Percentiles rank a stretch among this genome's conserved stretches.
Conservation (phyloP, 35 echinoderm and acorn worm species). For the Heliocidaris erythrogramma region DNA sequence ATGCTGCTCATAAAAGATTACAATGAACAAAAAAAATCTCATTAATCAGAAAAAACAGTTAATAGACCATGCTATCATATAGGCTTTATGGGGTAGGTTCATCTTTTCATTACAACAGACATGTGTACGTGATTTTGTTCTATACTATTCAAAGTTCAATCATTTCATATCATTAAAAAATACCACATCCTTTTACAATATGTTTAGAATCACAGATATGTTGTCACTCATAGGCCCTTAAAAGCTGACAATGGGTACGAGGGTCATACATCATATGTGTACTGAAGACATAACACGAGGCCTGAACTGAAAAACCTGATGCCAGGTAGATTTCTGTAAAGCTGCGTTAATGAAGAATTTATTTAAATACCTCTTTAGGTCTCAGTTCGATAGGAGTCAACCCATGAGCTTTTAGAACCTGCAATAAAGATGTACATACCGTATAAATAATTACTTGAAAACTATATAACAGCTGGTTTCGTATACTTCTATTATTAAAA, state of each 20-base stretch:
- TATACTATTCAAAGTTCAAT: neutral
- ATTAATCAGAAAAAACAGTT: too few species aligned
- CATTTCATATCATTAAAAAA: neutral
- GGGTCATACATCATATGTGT: neutral
- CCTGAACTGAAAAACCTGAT: neutral
- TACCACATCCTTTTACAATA: neutral
- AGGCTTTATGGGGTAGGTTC: too few species aligned
- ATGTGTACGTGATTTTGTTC: too few species aligned
- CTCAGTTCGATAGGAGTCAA: slow-evolving; percentile 73
- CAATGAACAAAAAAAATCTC: too few species aligned
- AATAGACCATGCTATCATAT: too few species aligned
- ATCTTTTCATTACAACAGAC: too few species aligned
- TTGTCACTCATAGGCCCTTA: neutral
- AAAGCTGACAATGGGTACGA: neutral
- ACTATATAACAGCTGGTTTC: neutral
- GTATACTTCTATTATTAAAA: too few species aligned
- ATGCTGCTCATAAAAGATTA: too few species aligned
- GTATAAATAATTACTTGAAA: neutral
- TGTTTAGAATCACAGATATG: neutral
- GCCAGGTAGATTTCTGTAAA: neutral
- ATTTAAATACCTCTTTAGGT: slow-evolving; percentile 85
- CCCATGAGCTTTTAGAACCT: slow-evolving; percentile 89
- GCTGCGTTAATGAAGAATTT: too few species aligned
- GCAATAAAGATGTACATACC: neutral
- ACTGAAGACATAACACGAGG: neutral